Percentiles rank a stretch among this genome's conserved stretches.
Evolutionary conservation across 2,888 invertebrate species (phyloP).

Genomic region (Tetragonula carbonaria): DNA sequence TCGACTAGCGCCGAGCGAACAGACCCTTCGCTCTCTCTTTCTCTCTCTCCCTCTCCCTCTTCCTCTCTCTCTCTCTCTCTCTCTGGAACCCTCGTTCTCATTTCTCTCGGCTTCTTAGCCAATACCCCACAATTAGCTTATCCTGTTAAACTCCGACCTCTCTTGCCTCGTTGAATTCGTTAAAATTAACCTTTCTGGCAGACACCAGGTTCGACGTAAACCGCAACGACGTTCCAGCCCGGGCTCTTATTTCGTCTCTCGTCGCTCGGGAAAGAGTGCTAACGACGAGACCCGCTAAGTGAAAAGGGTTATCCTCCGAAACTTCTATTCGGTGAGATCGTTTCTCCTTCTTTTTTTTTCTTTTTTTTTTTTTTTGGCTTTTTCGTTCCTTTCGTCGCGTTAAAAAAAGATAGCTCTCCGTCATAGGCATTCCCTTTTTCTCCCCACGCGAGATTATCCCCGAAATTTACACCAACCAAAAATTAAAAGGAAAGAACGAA

Average conservation of each 20-base stretch:
- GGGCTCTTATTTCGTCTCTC: conserved; percentile 65
- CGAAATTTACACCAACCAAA: too few species aligned
- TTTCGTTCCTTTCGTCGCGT: neutral
- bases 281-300: conserved; percentile 60
- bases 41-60: conserved; percentile 49
- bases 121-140: conserved; percentile 84
- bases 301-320: conserved; percentile 50
- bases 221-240: conserved; percentile 74
- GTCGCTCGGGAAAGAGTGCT: conserved; percentile 62
- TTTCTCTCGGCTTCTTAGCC: conserved; percentile 82
- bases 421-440: too few species aligned
- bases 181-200: conserved; percentile 80
- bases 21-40: conserved; percentile 55
- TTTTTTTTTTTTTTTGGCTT: too few species aligned
- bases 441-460: too few species aligned
- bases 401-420: neutral
- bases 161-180: conserved; percentile 81
- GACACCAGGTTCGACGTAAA: conserved; percentile 71
- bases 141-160: conserved; percentile 82
- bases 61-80: conserved; percentile 61
- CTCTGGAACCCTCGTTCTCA: conserved; percentile 65
- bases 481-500: too few species aligned
- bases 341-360: neutral
- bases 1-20: conserved; percentile 70
- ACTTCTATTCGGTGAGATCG: conserved; percentile 15